Base-by-base conservation (phyloP, 2,797 vertebrate species). In the Lerista edwardsae region DNA sequence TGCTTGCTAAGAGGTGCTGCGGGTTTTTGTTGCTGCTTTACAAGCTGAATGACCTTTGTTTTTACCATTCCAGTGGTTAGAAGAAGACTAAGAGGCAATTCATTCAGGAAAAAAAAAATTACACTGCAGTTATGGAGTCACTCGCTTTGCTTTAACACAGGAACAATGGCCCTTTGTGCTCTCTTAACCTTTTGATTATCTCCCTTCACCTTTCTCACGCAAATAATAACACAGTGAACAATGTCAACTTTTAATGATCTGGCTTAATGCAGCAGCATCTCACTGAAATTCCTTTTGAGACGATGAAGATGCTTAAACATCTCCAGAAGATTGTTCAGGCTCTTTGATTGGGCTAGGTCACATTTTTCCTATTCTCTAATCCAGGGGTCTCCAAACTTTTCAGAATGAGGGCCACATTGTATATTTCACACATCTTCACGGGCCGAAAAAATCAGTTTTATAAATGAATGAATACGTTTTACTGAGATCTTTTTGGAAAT, bases 1-100 rank as follows among this genome's bases (percentile, higher is more conserved):
- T 91, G 84, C 91, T 92, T 91, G 80, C 87, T 85, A 82, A 65
- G 82, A 61, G 75, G 82, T 90, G 64, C 64, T 88, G 79, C 78
- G n/a, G 51, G 84, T 69, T 29, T 83, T 90, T 89, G 76, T 67
- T 89, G 65, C 75, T 90, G 83, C 75, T 36, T 85, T 76, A 73
- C 75, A 90, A 88, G 69, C 41, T 36, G 0, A 2, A 17, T 36
- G 72, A 17, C 61, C 69, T 80, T 80, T 78, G 75, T 27, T 23
- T 91, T 90, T 91, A n/a, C 41, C 41, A 62, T 76, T 82, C 39
- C 31, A 62, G 4, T 25, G 77, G 75, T 78, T 88, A 85, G 64
- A 87, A 90, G 82, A 31, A 81, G 62, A 68, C 82, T 82, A 71
- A 86, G 83, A 67, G 61, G n/a, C 62, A 0, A 5, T 86, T 90